These are phyloP conservation scores for Chiloscyllium punctatum DNA, from an alignment of 2,797 vertebrate species.

Conservation along the genomic window DNA sequence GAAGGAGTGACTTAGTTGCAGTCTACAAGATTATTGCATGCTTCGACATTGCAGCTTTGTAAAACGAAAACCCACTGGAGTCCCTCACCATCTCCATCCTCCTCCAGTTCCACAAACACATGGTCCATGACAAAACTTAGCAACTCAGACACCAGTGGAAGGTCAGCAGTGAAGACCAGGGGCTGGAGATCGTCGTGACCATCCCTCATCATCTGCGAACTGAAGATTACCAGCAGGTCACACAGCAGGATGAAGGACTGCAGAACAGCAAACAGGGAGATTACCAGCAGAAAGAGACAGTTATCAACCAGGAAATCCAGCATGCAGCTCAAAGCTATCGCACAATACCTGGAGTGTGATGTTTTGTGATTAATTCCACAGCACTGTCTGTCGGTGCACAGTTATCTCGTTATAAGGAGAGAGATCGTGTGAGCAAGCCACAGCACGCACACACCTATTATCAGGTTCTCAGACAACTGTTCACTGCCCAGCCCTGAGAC, in stretches of 20 bases:
- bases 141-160: slow-evolving; percentile 87
- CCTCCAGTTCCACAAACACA: slow-evolving; percentile 96
- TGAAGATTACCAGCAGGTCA: slow-evolving; percentile 98
- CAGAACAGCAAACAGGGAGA: slow-evolving; percentile 42
- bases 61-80: background rate
- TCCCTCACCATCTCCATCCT: slow-evolving; percentile 64
- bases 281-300: background rate
- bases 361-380: background rate
- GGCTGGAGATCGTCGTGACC: slow-evolving; percentile 87
- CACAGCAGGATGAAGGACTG: slow-evolving; percentile 98
- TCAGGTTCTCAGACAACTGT: too few species aligned
- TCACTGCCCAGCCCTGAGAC: too few species aligned
- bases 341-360: background rate
- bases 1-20: background rate
- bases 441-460: too few species aligned
- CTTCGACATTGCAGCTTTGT: background rate
- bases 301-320: slow-evolving; percentile 39
- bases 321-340: background rate
- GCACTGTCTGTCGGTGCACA: background rate
- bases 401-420: background rate
- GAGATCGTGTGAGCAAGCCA: background rate
- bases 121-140: slow-evolving; percentile 97
- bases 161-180: slow-evolving; percentile 91
- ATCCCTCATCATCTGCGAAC: slow-evolving; percentile 84
- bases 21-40: too few species aligned